These are phyloP conservation scores for Hyposoter didymator DNA, from an alignment of 2,888 invertebrate species.

Conservation along the genomic window DNA sequence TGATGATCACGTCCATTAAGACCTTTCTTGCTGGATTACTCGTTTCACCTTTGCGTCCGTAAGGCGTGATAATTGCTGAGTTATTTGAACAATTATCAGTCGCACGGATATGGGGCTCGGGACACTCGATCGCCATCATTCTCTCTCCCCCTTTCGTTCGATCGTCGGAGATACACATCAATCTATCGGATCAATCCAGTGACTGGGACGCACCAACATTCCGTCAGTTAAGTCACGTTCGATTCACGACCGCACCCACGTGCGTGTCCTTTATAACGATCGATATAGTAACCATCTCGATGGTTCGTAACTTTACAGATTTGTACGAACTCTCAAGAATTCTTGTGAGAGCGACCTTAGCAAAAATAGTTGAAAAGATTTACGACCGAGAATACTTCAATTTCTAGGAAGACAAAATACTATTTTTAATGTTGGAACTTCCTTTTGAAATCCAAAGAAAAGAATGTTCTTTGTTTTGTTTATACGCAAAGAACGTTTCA, in stretches of 20 bases:
- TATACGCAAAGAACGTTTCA: slow-evolving; percentile 37
- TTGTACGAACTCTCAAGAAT: slow-evolving; percentile 8
- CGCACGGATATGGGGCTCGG: slow-evolving; percentile 55
- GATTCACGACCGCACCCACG: slow-evolving; percentile 63
- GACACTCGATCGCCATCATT: slow-evolving; percentile 49
- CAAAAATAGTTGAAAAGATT: slow-evolving; percentile 1
- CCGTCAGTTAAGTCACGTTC: slow-evolving; percentile 58
- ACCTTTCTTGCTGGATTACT: slow-evolving; percentile 8
- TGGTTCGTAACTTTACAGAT: not conserved
- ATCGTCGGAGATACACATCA: slow-evolving; percentile 63
- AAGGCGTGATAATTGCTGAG: slow-evolving; percentile 47
- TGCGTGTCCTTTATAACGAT: slow-evolving; percentile 41
- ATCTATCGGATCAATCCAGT: slow-evolving; percentile 60
- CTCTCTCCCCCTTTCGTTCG: slow-evolving; percentile 16
- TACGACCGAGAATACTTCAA: not conserved
- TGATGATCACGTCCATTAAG: not conserved
- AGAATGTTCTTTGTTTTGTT: slow-evolving; percentile 6
- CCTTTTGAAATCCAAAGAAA: slow-evolving; percentile 21
- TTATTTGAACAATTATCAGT: slow-evolving; percentile 61
- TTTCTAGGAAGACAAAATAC: slow-evolving; percentile 18
- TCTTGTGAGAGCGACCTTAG: not conserved
- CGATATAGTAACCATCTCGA: slow-evolving; percentile 9
- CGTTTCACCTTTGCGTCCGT: not conserved
- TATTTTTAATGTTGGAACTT: slow-evolving; percentile 24
- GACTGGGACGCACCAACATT: slow-evolving; percentile 57